phyloP scores from a whole-genome alignment of 2,888 invertebrate genomes.

The Leucoma salicis region DNA sequence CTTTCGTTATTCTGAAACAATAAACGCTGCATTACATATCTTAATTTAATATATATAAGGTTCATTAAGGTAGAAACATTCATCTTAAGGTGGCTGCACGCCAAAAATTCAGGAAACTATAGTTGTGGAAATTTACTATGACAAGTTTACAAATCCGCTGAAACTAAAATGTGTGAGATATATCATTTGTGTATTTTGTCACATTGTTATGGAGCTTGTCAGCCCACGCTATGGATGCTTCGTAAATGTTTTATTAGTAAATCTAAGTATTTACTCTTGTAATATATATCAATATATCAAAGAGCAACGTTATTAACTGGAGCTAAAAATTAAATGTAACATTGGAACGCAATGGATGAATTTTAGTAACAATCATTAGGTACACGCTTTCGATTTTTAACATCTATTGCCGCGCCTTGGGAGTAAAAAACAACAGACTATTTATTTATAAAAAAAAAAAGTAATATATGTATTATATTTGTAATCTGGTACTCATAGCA shows the following conservation, averaged over 20 bases:
- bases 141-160: slow-evolving; percentile 27
- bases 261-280: too few species aligned
- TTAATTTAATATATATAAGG: slow-evolving; percentile 8
- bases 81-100: slow-evolving; percentile 19
- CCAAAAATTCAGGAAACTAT: slow-evolving; percentile 26
- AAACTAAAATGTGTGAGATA: slow-evolving; percentile 10
- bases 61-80: slow-evolving; percentile 17
- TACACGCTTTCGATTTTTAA: too few species aligned
- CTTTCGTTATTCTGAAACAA: slow-evolving; percentile 19
- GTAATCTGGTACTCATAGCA: too few species aligned
- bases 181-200: not conserved
- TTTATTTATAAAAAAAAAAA: too few species aligned
- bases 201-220: not conserved
- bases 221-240: not conserved
- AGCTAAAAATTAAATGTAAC: too few species aligned
- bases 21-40: slow-evolving; percentile 8
- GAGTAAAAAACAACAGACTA: too few species aligned
- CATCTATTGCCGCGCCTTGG: too few species aligned
- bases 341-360: too few species aligned
- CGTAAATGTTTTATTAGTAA: too few species aligned
- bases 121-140: slow-evolving; percentile 22
- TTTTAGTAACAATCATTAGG: not conserved
- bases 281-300: too few species aligned
- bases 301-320: too few species aligned
- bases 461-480: too few species aligned